Evolutionary conservation across 2,797 vertebrate species (phyloP).

Genomic region (Lepilemur ruficaudatus): DNA sequence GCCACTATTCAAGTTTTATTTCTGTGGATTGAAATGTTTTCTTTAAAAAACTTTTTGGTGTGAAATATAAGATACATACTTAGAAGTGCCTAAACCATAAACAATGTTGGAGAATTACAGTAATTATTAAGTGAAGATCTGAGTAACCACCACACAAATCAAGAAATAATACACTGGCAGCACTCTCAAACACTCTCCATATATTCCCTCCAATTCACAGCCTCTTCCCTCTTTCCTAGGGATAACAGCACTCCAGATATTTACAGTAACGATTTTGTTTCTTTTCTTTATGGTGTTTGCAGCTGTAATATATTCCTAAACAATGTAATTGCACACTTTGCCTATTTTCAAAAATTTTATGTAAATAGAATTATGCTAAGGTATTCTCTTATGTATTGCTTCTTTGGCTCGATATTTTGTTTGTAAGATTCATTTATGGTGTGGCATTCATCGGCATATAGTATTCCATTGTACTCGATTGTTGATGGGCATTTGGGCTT

Average conservation of each 20-base stretch:
- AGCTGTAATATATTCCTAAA: slow-evolving; percentile 4
- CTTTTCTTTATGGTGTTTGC: background rate
- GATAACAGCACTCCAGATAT: background rate
- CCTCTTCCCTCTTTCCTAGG: background rate
- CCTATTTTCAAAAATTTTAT: background rate
- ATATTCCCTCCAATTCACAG: background rate
- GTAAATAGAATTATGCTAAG: background rate
- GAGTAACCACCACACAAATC: background rate
- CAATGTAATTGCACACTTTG: background rate
- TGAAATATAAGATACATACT: background rate
- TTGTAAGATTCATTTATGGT: background rate
- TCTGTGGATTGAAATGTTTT: background rate
- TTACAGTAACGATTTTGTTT: background rate
- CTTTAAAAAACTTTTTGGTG: background rate
- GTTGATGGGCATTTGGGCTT: background rate
- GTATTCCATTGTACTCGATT: background rate
- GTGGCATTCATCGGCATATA: background rate
- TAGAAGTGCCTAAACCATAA: background rate
- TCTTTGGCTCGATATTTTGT: background rate
- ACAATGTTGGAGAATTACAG: background rate
- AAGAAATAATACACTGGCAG: background rate
- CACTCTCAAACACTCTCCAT: background rate
- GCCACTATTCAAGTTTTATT: background rate
- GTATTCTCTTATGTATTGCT: background rate
- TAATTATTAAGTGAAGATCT: slow-evolving; percentile 30